Evolutionary conservation across 2,888 invertebrate species (phyloP), one percentile per base, ranked within the genome.

Genomic region (Eumacrocentrus americanus): DNA sequence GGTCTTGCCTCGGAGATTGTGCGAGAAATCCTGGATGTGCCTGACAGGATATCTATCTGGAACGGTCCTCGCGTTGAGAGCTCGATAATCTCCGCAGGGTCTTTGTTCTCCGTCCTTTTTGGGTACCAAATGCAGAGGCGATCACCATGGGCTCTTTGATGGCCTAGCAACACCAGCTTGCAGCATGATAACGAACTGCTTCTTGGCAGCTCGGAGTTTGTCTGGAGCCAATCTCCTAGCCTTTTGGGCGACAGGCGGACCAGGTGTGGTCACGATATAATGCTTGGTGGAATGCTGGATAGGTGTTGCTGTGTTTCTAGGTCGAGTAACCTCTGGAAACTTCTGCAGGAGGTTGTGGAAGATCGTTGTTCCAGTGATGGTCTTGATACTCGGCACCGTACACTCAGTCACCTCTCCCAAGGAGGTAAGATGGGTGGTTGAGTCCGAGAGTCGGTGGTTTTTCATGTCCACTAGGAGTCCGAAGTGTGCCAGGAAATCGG

Each of bases 71-170:
- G 60, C 62, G 12, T 75, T 76, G 23, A 80, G 61, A 2, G 14
- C 12, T 0, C 80, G 57, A 56, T 76, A 81, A 44, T 81, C 78
- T 0, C 78, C 71, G 69, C 82, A 81, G 67, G 72, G 76, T 18
- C 75, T 73, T 56, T 75, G 76, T 1, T 68, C 64, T 14, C 70
- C 70, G 9, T 66, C 63, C 46, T 71, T 70, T 56, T 79, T 80
- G 2, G 74, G 72, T 1, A 71, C 76, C 48, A 78, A 54, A 58
- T 78, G 77, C 0, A 79, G 63, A 2, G 75, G 73, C 3, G 71
- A 70, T 3, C 76, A 61, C 77, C 76, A 78, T 1, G 70, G 65
- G 51, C 70, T 67, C 81, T 82, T 0, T 81, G 63, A 0, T 22
- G 14, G 73, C 3, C 71, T 64, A 7, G 67, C 59, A 3, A 71